A percentile compares a stretch with the other conserved stretches of the same genome.
phyloP scores from a whole-genome alignment of 2,888 invertebrate species.

The Lordiphosa fenestrarum region DNA sequence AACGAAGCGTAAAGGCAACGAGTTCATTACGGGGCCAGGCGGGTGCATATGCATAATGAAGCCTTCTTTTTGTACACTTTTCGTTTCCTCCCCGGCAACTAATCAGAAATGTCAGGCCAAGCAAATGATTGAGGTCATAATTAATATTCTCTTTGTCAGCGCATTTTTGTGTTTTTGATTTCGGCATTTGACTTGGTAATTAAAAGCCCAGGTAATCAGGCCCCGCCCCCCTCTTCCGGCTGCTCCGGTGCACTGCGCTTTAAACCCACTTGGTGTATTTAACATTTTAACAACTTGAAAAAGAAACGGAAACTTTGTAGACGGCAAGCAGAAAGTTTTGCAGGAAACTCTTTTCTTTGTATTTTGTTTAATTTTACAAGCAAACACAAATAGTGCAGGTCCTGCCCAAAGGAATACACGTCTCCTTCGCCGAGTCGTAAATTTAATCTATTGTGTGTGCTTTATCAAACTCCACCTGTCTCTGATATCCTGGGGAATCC shows the following conservation, averaged over 20 bases:
- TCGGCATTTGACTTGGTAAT: constrained; percentile 39
- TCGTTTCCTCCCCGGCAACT: constrained; percentile 11
- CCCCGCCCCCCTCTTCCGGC: too few species aligned
- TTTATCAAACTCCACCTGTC: constrained; percentile 42
- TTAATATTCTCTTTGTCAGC: constrained; percentile 38
- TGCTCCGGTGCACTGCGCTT: not conserved
- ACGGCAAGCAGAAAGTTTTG: constrained; percentile 20
- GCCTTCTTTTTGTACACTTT: constrained; percentile 6
- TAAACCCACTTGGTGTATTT: not conserved
- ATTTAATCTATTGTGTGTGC: constrained; percentile 62
- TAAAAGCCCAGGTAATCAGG: constrained; percentile 31
- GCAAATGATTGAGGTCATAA: constrained; percentile 37
- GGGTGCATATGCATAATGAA: constrained; percentile 39
- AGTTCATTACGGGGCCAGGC: constrained; percentile 29
- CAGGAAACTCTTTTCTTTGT: constrained; percentile 34
- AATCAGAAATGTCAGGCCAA: constrained; percentile 43
- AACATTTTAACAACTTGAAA: constrained; percentile 5
- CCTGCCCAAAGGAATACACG: constrained; percentile 13
- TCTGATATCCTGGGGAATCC: constrained; percentile 41
- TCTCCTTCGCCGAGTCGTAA: constrained; percentile 31
- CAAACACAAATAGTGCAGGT: constrained; percentile 58
- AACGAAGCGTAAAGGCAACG: constrained; percentile 41
- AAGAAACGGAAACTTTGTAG: constrained; percentile 43
- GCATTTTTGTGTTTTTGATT: constrained; percentile 13
- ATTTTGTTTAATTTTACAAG: constrained; percentile 58